These are phyloP conservation scores for Caenorhabditis angaria DNA, from an alignment of 2,888 invertebrate species.

Conservation along the genomic window DNA sequence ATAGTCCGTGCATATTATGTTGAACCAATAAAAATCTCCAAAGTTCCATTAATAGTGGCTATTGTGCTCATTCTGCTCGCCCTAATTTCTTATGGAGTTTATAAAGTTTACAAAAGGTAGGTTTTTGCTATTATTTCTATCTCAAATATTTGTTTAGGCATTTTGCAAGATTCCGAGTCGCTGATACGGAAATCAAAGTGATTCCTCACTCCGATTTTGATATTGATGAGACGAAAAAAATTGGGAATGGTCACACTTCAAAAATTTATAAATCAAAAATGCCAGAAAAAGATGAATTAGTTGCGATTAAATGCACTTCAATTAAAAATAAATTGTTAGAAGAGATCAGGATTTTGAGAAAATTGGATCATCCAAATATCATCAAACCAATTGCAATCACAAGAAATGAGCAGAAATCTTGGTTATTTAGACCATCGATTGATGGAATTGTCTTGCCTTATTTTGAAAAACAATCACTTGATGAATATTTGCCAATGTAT, in stretches of 20 bases:
- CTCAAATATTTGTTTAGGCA: background rate
- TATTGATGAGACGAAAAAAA: background rate
- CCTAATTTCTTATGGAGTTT: too few species aligned
- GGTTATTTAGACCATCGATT: background rate
- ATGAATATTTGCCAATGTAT: constrained; percentile 12
- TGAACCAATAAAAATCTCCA: background rate
- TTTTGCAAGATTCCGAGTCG: background rate
- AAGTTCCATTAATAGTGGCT: too few species aligned
- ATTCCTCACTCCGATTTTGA: background rate
- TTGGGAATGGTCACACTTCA: constrained; percentile 18
- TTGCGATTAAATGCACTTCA: constrained; percentile 15
- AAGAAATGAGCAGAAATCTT: background rate
- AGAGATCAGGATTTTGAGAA: constrained; percentile 14
- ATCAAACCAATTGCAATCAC: constrained; percentile 9
- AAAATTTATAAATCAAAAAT: background rate
- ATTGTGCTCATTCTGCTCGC: too few species aligned
- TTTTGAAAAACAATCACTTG: constrained; percentile 13
- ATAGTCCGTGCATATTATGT: background rate
- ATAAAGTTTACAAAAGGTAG: too few species aligned
- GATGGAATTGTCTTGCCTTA: constrained; percentile 14
- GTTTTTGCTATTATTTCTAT: too few species aligned
- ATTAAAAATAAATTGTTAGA: background rate
- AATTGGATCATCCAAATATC: constrained; percentile 9
- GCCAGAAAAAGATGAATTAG: background rate
- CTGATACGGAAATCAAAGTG: background rate